Evolutionary conservation across 2,113 vertebrate genomes (phyloP), one percentile per base, ranked within the genome.

Genomic region (Haliaeetus leucogaster): DNA sequence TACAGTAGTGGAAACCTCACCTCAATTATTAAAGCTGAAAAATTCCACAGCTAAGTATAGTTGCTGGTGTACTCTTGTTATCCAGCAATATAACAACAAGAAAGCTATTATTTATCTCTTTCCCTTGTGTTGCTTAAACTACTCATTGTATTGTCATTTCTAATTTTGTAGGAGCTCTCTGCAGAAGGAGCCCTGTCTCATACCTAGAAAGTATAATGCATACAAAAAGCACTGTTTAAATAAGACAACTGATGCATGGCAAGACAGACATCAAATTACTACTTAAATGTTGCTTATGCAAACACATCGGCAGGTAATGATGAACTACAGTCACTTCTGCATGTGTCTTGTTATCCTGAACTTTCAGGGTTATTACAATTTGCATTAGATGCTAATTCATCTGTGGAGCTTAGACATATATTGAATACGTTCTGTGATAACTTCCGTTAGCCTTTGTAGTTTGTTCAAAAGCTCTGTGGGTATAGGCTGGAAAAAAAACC

Each of bases 321-420:
- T 3, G 67, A 65, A 16, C 45, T 6, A 23, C 82, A 19, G 40
- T 3, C 68, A 2, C 34, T 17, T 18, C 70, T 7, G 47, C 43
- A 2, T 1, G 47, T 3, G 7, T 5, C 71, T 32, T 53, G 25
- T 14, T n/a, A 6, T 27, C 30, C 50, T 3, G 22, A 59, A 1
- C 43, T 27, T 40, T 5, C 5, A 0, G 55, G 36, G 61, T 59
- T 42, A 2, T 3, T 22, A 12, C 42, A 34, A 15, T 12, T 29
- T 18, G 1, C 55, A 30, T 36, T 7, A 16, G 53, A 25, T 36
- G 26, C 48, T 3, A 68, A 38, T 12, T 52, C 50, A 45, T 7
- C 62, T 13, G 23, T 4, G 6, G 30, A 70, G 56, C 73, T 53
- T 61, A 11, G 66, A 19, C n/a, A 3, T 6, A 10, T 14, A 36